Evolutionary conservation across 2,888 invertebrate genomes (phyloP).

Genomic region (Schizaphis graminum): DNA sequence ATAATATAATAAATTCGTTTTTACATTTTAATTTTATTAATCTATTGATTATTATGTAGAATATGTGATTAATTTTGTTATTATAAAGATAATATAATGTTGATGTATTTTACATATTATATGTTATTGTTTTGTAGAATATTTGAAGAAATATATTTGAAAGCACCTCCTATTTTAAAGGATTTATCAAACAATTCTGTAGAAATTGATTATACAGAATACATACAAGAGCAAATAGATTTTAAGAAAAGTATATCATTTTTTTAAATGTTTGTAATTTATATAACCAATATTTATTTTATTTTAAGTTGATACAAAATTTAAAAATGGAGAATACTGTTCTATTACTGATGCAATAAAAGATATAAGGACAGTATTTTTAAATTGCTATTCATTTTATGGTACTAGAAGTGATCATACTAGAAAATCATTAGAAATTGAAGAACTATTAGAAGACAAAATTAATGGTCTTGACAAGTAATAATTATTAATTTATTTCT

Average conservation of each 20-base stretch:
- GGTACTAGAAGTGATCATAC: constrained; percentile 72
- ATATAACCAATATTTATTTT: constrained; percentile 28
- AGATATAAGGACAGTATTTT: constrained; percentile 73
- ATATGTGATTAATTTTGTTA: neutral
- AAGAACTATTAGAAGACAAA: constrained; percentile 73
- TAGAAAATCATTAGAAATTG: constrained; percentile 72
- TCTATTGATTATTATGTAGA: neutral
- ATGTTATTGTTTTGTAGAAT: constrained; percentile 41
- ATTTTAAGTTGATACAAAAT: constrained; percentile 68
- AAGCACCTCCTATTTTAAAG: constrained; percentile 50
- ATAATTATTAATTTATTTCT: constrained; percentile 64
- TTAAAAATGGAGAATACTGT: constrained; percentile 70
- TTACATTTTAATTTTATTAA: constrained; percentile 8
- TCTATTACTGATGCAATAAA: constrained; percentile 72
- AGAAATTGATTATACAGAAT: constrained; percentile 71
- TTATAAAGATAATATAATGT: neutral
- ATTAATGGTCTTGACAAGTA: constrained; percentile 72
- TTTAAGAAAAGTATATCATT: constrained; percentile 70
- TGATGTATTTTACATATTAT: neutral
- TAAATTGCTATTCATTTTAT: constrained; percentile 73
- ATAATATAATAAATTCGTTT: neutral
- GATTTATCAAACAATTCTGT: neutral
- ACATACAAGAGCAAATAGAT: constrained; percentile 72
- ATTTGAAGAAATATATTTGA: constrained; percentile 46
- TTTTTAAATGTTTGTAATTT: neutral